A percentile compares a stretch with the other conserved stretches of the same genome.
Conservation (phyloP, 1,140 invertebrate genomes). For the Drosophila guanche region DNA sequence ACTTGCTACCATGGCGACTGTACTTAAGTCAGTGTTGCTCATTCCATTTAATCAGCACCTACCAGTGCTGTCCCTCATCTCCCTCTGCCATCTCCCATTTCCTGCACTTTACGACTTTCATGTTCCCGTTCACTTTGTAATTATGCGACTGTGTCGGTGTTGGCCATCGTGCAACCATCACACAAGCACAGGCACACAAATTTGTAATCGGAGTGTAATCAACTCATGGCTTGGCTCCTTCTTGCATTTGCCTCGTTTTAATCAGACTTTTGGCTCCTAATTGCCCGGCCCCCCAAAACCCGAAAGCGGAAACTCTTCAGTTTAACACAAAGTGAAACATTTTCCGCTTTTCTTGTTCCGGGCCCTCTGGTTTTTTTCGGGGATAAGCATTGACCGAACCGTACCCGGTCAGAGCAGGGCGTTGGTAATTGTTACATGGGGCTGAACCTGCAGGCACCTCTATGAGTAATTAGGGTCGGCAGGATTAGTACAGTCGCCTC, state of each 20-base stretch:
- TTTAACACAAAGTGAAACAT: conserved; percentile 68
- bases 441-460: conserved; percentile 33
- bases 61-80: too few species aligned
- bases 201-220: conserved; percentile 37
- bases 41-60: too few species aligned
- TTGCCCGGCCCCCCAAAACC: conserved; percentile 45
- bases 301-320: conserved; percentile 59
- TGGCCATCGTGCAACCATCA: background rate
- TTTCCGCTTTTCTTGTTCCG: conserved; percentile 46
- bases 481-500: conserved; percentile 68
- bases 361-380: conserved; percentile 15
- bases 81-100: too few species aligned
- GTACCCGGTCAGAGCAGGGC: conserved; percentile 21
- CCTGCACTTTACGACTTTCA: too few species aligned
- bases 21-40: background rate
- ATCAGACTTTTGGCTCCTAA: conserved; percentile 43
- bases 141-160: too few species aligned
- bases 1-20: background rate
- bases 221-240: conserved; percentile 23
- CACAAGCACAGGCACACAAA: background rate
- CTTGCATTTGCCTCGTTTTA: conserved; percentile 38
- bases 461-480: conserved; percentile 77
- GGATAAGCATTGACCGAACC: conserved; percentile 17
- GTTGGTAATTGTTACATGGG: conserved; percentile 70
- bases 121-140: too few species aligned